Evolutionary conservation across 2,113 vertebrate species (phyloP).

Genomic region (Fregetta grallaria): DNA sequence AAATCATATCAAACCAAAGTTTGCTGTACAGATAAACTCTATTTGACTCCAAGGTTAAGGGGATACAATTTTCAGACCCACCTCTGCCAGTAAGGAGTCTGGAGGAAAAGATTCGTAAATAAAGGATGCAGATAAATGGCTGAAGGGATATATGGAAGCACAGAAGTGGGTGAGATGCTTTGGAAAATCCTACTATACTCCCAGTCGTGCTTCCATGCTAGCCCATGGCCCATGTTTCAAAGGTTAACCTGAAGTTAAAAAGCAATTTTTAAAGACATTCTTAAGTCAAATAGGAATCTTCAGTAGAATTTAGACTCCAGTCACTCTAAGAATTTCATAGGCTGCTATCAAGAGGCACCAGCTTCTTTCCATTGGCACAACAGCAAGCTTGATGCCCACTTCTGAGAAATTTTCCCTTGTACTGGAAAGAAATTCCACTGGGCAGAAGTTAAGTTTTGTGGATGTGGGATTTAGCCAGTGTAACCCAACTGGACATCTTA

Average conservation of each 20-base stretch:
- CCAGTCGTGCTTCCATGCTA: neutral
- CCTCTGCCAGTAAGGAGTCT: neutral
- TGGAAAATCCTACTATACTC: neutral
- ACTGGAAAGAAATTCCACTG: neutral
- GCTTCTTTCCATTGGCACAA: neutral
- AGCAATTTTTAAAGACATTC: neutral
- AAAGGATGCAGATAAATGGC: neutral
- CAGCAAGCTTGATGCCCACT: neutral
- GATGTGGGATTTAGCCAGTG: neutral
- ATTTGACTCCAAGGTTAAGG: neutral
- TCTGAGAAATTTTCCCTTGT: neutral
- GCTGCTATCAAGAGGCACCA: neutral
- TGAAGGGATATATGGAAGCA: neutral
- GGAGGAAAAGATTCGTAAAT: neutral
- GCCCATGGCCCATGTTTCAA: neutral
- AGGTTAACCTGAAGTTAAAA: neutral
- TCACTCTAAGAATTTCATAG: neutral
- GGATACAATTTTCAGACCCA: neutral
- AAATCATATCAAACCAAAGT: neutral
- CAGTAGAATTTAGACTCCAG: neutral
- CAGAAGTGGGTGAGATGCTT: neutral
- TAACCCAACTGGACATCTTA: neutral
- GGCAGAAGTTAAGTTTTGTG: neutral
- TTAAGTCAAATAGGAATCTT: neutral
- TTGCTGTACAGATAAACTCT: neutral